Percentiles rank a stretch among this genome's conserved stretches.
phyloP scores from a whole-genome alignment of 1,140 invertebrate genomes.

The Eriocheir sinensis region DNA sequence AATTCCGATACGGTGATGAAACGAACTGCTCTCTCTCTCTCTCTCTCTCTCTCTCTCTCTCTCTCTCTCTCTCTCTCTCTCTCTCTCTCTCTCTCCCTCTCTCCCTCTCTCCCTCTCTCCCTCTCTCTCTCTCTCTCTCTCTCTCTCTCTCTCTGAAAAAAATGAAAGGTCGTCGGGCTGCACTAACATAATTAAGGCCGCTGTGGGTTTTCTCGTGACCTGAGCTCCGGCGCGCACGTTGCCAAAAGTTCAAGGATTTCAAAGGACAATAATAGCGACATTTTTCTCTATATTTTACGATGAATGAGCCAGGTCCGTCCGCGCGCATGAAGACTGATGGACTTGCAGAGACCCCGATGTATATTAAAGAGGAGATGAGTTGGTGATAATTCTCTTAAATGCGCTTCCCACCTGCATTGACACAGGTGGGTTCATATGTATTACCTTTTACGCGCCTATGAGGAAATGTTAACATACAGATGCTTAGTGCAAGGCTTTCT shows the following conservation, averaged over 20 bases:
- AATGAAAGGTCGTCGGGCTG: not conserved
- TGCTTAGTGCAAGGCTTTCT: too few species aligned
- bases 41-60: slow-evolving; percentile 22
- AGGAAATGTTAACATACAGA: too few species aligned
- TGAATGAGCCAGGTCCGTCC: too few species aligned
- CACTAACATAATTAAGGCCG: not conserved
- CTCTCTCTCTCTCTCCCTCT: slow-evolving; percentile 21
- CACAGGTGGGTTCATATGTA: too few species aligned
- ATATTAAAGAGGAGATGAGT: too few species aligned
- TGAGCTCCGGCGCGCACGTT: not conserved
- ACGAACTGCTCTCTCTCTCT: not conserved
- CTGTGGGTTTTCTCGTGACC: not conserved
- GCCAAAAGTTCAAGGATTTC: too few species aligned
- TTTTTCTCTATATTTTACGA: not conserved
- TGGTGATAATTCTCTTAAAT: too few species aligned
- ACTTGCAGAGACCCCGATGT: too few species aligned
- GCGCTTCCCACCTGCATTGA: too few species aligned
- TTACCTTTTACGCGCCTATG: too few species aligned
- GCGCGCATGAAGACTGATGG: too few species aligned
- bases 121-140: not conserved
- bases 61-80: slow-evolving; percentile 14
- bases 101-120: not conserved
- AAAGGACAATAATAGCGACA: too few species aligned
- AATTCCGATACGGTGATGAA: not conserved
- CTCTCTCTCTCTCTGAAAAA: not conserved